These are phyloP conservation scores for Ceratitis capitata DNA, from an alignment of 1,140 invertebrate species.

Conservation along the genomic window DNA sequence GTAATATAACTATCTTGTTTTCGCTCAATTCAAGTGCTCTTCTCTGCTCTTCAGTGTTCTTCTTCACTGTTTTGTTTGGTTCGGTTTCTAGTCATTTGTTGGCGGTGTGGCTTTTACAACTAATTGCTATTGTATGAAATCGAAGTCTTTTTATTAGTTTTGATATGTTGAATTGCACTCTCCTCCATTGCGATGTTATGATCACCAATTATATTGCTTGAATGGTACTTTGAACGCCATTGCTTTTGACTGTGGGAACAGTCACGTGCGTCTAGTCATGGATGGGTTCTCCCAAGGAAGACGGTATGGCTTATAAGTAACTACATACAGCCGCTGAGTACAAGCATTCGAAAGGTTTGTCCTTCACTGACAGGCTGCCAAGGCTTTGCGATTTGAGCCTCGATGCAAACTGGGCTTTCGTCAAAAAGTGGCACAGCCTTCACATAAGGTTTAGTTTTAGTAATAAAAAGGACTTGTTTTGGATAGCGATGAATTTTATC, in stretches of 20 bases:
- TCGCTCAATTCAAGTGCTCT: neutral
- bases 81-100: no score
- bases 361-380: no score
- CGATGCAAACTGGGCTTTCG: no score
- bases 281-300: no score
- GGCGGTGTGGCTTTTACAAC: neutral
- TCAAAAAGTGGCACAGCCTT: no score
- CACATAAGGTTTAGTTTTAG: no score
- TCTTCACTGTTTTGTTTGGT: neutral
- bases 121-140: slow-evolving; percentile 34
- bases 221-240: neutral
- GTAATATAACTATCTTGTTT: neutral
- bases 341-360: no score
- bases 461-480: no score
- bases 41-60: neutral
- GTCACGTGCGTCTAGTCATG: neutral
- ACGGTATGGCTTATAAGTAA: no score
- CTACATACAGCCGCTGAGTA: no score
- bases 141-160: neutral
- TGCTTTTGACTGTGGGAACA: neutral
- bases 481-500: no score
- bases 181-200: neutral
- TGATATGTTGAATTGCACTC: neutral
- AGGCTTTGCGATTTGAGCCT: no score
- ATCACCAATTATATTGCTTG: neutral